Conservation (phyloP, 2,888 invertebrate species). For the Melikaiella ostensackeni region DNA sequence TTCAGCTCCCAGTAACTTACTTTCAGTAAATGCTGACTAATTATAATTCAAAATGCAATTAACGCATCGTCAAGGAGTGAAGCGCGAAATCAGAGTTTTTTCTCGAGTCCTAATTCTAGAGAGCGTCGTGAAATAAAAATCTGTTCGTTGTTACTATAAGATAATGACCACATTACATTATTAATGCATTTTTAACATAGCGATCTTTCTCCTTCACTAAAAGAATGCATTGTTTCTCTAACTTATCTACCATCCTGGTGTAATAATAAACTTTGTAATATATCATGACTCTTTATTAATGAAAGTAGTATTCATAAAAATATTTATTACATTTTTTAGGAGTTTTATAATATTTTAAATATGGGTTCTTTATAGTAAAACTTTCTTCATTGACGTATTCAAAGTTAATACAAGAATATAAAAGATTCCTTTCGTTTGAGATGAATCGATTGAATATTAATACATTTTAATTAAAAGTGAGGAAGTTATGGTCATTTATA, state of each 20-base stretch:
- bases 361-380: too few species aligned
- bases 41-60: background rate
- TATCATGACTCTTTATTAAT: background rate
- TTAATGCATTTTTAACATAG: constrained; percentile 57
- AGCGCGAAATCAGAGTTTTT: background rate
- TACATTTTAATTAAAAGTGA: too few species aligned
- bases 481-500: too few species aligned
- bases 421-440: too few species aligned
- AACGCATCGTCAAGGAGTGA: background rate
- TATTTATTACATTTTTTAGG: background rate
- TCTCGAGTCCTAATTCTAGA: constrained; percentile 16
- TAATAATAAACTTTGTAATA: constrained; percentile 59
- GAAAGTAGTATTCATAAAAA: background rate
- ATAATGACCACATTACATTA: constrained; percentile 28
- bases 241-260: constrained; percentile 60
- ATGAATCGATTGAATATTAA: too few species aligned
- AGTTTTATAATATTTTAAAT: background rate
- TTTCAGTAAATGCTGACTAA: background rate
- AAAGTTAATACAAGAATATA: too few species aligned
- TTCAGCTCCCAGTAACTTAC: background rate
- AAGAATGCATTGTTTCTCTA: constrained; percentile 55
- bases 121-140: constrained; percentile 4
- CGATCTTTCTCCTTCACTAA: constrained; percentile 48
- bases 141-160: constrained; percentile 19
- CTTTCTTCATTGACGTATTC: too few species aligned